Percentiles rank a stretch among this genome's conserved stretches.
Conservation (phyloP, 2,888 invertebrate genomes). For the Acrocyrtus sp. region DNA sequence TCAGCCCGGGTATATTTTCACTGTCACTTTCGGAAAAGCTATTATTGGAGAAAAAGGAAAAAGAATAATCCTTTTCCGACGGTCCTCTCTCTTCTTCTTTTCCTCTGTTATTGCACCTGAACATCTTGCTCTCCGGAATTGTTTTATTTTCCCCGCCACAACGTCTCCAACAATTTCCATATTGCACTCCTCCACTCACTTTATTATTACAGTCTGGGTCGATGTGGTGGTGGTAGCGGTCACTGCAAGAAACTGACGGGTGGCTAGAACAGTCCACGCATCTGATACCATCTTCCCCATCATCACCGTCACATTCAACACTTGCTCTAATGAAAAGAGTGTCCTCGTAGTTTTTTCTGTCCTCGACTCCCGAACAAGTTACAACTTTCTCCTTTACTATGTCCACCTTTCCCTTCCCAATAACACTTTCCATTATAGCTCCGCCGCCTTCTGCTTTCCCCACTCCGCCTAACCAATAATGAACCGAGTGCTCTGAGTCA, state of each 20-base stretch:
- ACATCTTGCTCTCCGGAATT: conserved; percentile 16
- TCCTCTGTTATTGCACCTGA: conserved; percentile 20
- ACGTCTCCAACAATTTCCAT: conserved; percentile 24
- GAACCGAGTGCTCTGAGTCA: conserved; percentile 26
- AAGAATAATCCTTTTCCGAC: conserved; percentile 21
- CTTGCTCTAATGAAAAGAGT: conserved; percentile 42
- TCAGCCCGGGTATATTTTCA: too few species aligned
- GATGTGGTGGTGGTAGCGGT: conserved; percentile 19
- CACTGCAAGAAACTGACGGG: too few species aligned
- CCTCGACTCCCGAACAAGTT: conserved; percentile 7
- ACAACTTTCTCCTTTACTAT: not conserved
- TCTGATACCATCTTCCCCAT: conserved; percentile 29
- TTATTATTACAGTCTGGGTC: not conserved
- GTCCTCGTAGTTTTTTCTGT: conserved; percentile 32
- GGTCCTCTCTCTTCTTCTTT: not conserved
- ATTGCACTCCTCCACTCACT: not conserved
- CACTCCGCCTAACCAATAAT: conserved; percentile 34
- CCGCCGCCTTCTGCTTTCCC: conserved; percentile 3
- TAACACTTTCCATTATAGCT: conserved; percentile 12
- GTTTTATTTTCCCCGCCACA: conserved; percentile 1
- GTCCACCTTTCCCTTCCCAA: conserved; percentile 3
- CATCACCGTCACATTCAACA: conserved; percentile 9
- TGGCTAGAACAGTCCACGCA: conserved; percentile 11
- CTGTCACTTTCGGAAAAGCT: too few species aligned
- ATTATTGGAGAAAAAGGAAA: conserved; percentile 34